Base-by-base conservation (phyloP, 2,888 invertebrate species). In the Cheilosia impressa region DNA sequence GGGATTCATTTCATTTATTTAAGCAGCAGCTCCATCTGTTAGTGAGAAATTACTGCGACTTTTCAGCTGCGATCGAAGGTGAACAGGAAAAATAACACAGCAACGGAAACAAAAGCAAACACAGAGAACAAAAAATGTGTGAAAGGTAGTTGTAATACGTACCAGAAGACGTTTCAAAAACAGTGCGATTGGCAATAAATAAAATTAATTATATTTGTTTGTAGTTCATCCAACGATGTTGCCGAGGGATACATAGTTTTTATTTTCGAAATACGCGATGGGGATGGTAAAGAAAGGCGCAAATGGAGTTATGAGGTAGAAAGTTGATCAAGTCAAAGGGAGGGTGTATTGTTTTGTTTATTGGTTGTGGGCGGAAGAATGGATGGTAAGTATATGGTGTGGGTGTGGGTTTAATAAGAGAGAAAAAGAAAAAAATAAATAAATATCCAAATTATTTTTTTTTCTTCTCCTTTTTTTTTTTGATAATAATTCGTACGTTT, bases 351-450 rank as follows among this genome's bases (percentile, higher is more conserved):
- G 27, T 55, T 53, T 60, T 69, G 31, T 60, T 69, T 58, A 9
- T n/a, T 80, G 65, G 27, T 73, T 68, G 55, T 65, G 68, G 57
- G 27, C 41, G 66, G 71, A 78, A 41, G 13, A 76, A 87, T 76
- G 78, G 77, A 69, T 83, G 80, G 87, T 73, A 24, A 31, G 71
- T 82, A 78, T 87, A 78, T 87, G 72, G 71, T 81, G 87, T 87
- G 71, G 87, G 82, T 68, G 73, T 83, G 84, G 88, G 84, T 88
- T 10, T 38, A 87, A 87, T 87, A 88, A 88, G 88, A 89, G 88
- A 88, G 87, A 88, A 87, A 88, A 88, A 89, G 87, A 87, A 88
- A 88, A 88, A 88, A 89, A 89, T 87, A 88, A 87, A 88, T 88
- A 87, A 87, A 88, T 87, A 88, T 88, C 89, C 88, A 89, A 89